Conservation (phyloP, 2,797 vertebrate genomes). For the Phrynocephalus guinanensis region DNA sequence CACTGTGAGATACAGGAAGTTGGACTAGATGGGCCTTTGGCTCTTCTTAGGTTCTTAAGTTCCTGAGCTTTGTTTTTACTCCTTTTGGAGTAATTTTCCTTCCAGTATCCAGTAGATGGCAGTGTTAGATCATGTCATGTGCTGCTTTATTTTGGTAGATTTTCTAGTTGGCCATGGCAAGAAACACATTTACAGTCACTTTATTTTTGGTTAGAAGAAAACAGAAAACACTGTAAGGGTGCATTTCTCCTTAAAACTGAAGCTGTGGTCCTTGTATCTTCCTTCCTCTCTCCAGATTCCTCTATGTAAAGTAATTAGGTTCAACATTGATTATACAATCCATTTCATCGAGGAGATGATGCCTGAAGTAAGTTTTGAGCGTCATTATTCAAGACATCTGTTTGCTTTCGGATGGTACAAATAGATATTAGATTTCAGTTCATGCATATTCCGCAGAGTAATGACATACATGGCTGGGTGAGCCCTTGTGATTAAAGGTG, state of each 20-base stretch:
- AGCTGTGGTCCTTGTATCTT: conserved; percentile 23
- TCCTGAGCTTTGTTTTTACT: no score
- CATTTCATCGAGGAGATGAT: conserved; percentile 99
- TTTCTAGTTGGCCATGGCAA: conserved; percentile 10
- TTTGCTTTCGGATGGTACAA: conserved; percentile 42
- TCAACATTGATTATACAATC: conserved; percentile 99
- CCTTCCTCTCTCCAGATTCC: conserved; percentile 87
- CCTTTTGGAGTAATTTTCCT: neutral
- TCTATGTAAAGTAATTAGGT: conserved; percentile 97
- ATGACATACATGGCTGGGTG: conserved; percentile 20
- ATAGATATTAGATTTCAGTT: conserved; percentile 25
- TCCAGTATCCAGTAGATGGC: conserved; percentile 77
- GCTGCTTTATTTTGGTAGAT: neutral
- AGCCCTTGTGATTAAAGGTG: conserved; percentile 13
- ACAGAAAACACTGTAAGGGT: neutral
- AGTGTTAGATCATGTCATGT: conserved; percentile 62
- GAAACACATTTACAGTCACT: conserved; percentile 29
- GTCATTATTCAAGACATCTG: conserved; percentile 58
- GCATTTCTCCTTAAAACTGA: conserved; percentile 47
- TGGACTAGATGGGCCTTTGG: no score
- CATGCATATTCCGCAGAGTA: neutral
- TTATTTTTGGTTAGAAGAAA: conserved; percentile 32
- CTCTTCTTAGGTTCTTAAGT: no score
- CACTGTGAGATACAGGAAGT: no score
- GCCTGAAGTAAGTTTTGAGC: conserved; percentile 90